Evolutionary conservation across 37 sponge, comb jelly and placozoan species (phyloP), one percentile per base, ranked within the genome.

Genomic region (Haliclona indistincta): DNA sequence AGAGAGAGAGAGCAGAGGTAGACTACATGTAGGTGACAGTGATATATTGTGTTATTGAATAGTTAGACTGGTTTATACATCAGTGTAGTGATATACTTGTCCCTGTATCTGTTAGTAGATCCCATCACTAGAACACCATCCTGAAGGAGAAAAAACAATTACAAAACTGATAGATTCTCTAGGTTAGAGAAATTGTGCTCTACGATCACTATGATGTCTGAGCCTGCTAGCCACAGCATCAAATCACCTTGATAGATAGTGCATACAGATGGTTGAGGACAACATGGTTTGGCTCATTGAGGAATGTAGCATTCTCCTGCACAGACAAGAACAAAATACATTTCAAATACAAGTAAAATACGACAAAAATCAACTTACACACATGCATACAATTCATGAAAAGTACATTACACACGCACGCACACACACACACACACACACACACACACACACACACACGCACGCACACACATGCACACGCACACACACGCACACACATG

Each of bases 41-140:
- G n/a, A n/a, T n/a, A n/a, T n/a, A n/a, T n/a, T n/a, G n/a, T n/a
- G n/a, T n/a, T n/a, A n/a, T n/a, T n/a, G 65, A 4, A 30, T 33
- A 23, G 42, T 41, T 15, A 70, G 7, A 95, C 87, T 22, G 96
- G 96, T 38, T 90, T 93, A 60, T 96, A 96, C 53, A 90, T 76
- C 52, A 96, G 51, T 33, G 91, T 97, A n/a, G 94, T 97, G 40
- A 97, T 88, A 69, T 87, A 97, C 66, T 97, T 97, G 70, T 93
- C 79, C 38, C 88, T 83, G 88, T 90, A 97, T 39, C 97, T 52
- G 69, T 97, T 94, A 41, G 97, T 97, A 32, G 88, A 78, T 19
- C 82, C 94, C 51, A 97, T 69, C 56, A 97, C 94, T 43, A 96
- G 67, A 11, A 90, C 91, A 76, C 85, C 81, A 64, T 90, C 91